Conservation (phyloP, 1,140 invertebrate genomes). For the Drosophila quadrilineata region DNA sequence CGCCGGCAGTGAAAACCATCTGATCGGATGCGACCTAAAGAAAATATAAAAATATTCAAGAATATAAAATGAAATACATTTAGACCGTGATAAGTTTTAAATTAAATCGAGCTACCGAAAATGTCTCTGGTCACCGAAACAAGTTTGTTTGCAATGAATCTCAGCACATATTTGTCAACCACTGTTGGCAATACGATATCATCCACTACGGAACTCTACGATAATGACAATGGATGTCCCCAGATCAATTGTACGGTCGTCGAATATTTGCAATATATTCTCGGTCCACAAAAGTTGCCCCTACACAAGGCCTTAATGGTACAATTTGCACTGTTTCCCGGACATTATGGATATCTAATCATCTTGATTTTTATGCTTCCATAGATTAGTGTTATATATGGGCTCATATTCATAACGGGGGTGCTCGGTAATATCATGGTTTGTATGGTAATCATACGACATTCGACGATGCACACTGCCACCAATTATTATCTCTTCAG, state of each 20-base stretch:
- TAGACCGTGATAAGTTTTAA: background rate
- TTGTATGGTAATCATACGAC: constrained; percentile 93
- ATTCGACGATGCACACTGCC: constrained; percentile 91
- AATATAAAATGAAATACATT: background rate
- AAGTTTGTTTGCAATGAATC: constrained; percentile 6
- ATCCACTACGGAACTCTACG: constrained; percentile 23
- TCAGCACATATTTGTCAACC: constrained; percentile 10
- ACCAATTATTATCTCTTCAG: constrained; percentile 97
- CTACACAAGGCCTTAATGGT: constrained; percentile 81
- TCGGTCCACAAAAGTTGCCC: constrained; percentile 82
- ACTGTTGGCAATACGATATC: constrained; percentile 4
- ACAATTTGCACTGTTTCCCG: constrained; percentile 15
- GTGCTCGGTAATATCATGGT: constrained; percentile 93
- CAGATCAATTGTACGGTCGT: constrained; percentile 83
- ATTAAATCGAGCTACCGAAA: no score
- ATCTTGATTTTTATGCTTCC: background rate
- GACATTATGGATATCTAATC: no score
- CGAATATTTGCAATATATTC: constrained; percentile 82
- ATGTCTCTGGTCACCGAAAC: constrained; percentile 14
- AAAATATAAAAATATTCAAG: background rate
- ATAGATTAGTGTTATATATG: constrained; percentile 88
- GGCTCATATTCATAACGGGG: constrained; percentile 91
- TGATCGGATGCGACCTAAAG: no score
- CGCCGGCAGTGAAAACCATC: constrained; percentile 33
- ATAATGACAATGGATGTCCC: constrained; percentile 44